Evolutionary conservation across 1,140 invertebrate species (phyloP), one percentile per base, ranked within the genome.

Genomic region (Bemisia tabaci): DNA sequence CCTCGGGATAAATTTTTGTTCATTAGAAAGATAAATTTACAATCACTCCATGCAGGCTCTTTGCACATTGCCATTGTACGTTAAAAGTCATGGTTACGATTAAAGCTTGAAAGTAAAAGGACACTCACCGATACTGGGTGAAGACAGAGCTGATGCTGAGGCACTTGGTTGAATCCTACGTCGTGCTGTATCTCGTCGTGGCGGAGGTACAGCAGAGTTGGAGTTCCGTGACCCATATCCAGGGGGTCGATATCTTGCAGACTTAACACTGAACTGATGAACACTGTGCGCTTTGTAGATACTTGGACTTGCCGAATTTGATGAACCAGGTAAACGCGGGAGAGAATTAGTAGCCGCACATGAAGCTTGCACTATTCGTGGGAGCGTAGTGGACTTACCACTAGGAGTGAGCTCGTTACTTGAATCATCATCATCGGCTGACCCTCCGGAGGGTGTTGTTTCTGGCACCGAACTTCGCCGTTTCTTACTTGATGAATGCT

Each of bases 181-280:
- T 68, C 67, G 75, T 17, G n/a, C 24, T 12, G 64, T 64, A 73
- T 26, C 73, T 71, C 65, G 73, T 74, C 33, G 72, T 67, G 26
- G 72, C 62, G 60, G 72, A 70, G 21, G 67, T 62, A 87, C 87
- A 22, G 86, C 82, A 5, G 88, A 86, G 22, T 87, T 78, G 67
- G 67, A 61, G n/a, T 24, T 27, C n/a, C 67, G 26, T 61, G 58
- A 64, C 17, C 68, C 81, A 76, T 90, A 88, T 0, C 91, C 91
- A 0, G 91, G 91, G 0, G 91, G 90, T 1, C 91, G 78, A 74
- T 94, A 94, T 1, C 92, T 78, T 2, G 91, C 91, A 26, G 90
- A 92, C 73, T 92, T 91, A 1, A 90, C 89, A 48, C 82, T 73
- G 71, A 86, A 82, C 72, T 86, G 79, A 73, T 84, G 80, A 60